Conservation (phyloP, 1,140 invertebrate genomes). For the Teleogryllus occipitalis region DNA sequence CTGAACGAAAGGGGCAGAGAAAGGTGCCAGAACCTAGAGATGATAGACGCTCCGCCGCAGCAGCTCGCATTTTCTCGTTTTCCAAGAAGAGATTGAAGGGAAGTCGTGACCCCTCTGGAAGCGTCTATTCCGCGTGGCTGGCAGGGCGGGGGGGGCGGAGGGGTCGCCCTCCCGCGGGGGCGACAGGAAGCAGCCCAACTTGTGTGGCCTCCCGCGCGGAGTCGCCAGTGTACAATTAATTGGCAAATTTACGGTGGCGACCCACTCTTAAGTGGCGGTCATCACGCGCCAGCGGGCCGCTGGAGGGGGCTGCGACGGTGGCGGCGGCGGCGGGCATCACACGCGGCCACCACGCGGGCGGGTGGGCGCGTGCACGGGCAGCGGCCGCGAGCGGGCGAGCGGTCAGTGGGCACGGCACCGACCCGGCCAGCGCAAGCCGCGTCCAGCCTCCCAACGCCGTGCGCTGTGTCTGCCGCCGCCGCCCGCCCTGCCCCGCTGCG, state of each 20-base stretch:
- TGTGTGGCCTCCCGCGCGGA: background rate
- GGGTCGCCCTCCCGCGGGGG: background rate
- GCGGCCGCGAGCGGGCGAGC: too few species aligned
- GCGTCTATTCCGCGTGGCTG: too few species aligned
- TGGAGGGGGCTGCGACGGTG: background rate
- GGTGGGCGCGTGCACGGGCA: background rate
- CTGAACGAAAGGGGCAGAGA: too few species aligned
- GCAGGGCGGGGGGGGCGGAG: background rate
- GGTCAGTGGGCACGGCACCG: background rate
- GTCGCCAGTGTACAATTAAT: background rate
- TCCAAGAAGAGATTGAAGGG: too few species aligned
- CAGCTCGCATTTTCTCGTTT: too few species aligned
- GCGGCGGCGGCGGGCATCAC: background rate
- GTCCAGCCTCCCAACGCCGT: too few species aligned
- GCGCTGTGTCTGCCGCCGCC: too few species aligned
- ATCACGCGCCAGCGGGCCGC: background rate
- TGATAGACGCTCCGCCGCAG: too few species aligned
- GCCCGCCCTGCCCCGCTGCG: too few species aligned
- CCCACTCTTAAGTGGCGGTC: background rate
- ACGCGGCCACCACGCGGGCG: too few species aligned
- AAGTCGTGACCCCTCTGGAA: too few species aligned
- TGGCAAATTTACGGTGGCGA: conserved; percentile 3
- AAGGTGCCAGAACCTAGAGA: too few species aligned
- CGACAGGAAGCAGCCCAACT: background rate
- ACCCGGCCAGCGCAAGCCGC: background rate